phyloP scores from a whole-genome alignment of 2,888 invertebrate genomes.

The Nemotelus nigrinus region DNA sequence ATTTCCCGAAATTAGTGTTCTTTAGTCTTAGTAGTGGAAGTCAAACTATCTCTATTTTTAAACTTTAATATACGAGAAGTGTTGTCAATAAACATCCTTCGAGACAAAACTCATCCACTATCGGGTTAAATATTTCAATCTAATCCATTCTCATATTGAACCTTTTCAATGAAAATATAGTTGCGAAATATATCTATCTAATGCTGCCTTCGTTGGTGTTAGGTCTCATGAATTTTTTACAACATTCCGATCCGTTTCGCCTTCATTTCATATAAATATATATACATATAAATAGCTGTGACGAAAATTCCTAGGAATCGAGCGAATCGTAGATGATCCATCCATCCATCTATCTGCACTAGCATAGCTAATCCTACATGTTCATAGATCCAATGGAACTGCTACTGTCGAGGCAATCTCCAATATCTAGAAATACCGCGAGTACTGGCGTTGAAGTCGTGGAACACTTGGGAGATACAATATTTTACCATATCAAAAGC shows the following conservation, averaged over 20 bases:
- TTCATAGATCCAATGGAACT: background rate
- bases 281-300: background rate
- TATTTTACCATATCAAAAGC: conserved; percentile 35
- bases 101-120: no score
- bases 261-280: background rate
- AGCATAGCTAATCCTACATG: background rate
- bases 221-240: conserved; percentile 33
- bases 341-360: background rate
- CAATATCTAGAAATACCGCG: background rate
- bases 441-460: background rate
- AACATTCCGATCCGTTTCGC: background rate
- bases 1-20: no score
- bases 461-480: background rate
- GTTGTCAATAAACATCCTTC: no score
- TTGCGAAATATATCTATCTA: background rate
- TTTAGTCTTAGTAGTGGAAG: no score
- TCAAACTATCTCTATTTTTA: no score
- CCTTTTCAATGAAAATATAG: conserved; percentile 15
- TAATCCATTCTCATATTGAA: background rate
- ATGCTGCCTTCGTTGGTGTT: background rate
- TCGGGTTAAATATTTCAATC: no score
- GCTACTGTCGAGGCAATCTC: background rate
- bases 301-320: background rate
- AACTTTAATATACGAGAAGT: no score
- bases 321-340: background rate